Conservation (phyloP, 2,888 invertebrate species). For the Trachelus iudaicus region DNA sequence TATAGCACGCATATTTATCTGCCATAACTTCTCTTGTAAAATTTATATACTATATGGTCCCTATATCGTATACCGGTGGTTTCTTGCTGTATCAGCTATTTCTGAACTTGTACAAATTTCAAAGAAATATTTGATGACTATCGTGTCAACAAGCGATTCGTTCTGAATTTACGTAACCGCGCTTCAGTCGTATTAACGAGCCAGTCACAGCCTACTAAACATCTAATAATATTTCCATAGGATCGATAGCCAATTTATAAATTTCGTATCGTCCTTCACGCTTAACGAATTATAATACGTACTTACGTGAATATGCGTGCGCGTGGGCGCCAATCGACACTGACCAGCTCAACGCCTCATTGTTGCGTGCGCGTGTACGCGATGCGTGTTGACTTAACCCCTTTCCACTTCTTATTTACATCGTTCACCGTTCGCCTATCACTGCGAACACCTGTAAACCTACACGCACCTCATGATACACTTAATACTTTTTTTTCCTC, state of each 20-base stretch:
- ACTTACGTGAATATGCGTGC: slow-evolving; percentile 12
- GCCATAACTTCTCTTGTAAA: not conserved
- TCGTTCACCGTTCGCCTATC: slow-evolving; percentile 17
- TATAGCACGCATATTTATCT: not conserved
- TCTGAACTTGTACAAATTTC: not conserved
- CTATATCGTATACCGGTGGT: not conserved
- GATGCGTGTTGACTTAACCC: slow-evolving; percentile 27
- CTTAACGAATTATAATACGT: not conserved
- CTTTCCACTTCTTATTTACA: slow-evolving; percentile 12
- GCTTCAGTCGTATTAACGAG: not conserved
- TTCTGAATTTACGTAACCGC: not conserved
- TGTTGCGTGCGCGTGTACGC: slow-evolving; percentile 26
- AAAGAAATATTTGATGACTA: not conserved
- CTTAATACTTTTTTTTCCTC: not conserved
- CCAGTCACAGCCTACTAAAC: not conserved
- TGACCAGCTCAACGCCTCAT: slow-evolving; percentile 31
- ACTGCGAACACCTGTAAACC: slow-evolving; percentile 6
- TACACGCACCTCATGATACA: not conserved
- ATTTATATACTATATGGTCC: not conserved
- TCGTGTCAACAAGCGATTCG: not conserved
- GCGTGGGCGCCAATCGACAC: slow-evolving; percentile 20
- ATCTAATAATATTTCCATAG: not conserved
- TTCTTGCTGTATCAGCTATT: not conserved
- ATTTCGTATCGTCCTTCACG: not conserved
- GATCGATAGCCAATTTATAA: not conserved